phyloP scores from a whole-genome alignment of 1,140 invertebrate genomes.

The Phymorhynchus buccinoides region DNA sequence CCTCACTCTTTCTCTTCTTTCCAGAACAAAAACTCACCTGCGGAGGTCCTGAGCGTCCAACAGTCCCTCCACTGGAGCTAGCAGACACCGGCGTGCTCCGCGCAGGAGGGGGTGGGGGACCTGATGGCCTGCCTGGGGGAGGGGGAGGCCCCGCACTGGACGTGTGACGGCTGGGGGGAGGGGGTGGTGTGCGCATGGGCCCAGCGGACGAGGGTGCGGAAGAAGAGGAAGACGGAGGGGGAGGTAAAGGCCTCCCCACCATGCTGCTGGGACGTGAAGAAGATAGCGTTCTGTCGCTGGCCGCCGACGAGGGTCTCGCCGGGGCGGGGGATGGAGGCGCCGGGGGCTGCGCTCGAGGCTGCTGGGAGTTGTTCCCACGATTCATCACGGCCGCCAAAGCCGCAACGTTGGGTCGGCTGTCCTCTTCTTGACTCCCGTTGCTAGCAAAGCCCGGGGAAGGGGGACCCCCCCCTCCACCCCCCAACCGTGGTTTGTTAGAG shows the following conservation, averaged over 20 bases:
- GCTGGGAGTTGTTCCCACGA: slow-evolving; percentile 1
- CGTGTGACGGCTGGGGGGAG: slow-evolving; percentile 10
- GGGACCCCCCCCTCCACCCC: slow-evolving; percentile 27
- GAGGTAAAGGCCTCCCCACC: slow-evolving; percentile 47
- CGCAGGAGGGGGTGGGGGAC: slow-evolving; percentile 44
- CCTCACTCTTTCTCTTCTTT: not conserved
- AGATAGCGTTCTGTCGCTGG: slow-evolving; percentile 32
- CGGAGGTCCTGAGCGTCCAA: slow-evolving; percentile 42
- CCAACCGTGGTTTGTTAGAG: slow-evolving; percentile 36
- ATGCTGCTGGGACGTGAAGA: slow-evolving; percentile 43
- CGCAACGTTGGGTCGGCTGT: slow-evolving; percentile 9
- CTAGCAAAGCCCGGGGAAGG: not conserved
- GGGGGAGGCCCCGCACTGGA: slow-evolving; percentile 36
- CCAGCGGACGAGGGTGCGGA: slow-evolving; percentile 20
- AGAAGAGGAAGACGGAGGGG: slow-evolving; percentile 45
- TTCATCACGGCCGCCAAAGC: slow-evolving; percentile 20
- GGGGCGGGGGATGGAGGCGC: slow-evolving; percentile 20
- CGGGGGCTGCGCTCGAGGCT: slow-evolving; percentile 22
- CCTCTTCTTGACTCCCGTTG: slow-evolving; percentile 3
- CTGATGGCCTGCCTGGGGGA: slow-evolving; percentile 40
- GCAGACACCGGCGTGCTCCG: slow-evolving; percentile 31
- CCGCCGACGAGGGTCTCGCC: slow-evolving; percentile 2
- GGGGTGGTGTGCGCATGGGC: slow-evolving; percentile 30
- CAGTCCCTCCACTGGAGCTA: slow-evolving; percentile 36
- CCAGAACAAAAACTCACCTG: slow-evolving; percentile 21